Conservation (phyloP, 1,140 invertebrate species). For the Asobara japonica region DNA sequence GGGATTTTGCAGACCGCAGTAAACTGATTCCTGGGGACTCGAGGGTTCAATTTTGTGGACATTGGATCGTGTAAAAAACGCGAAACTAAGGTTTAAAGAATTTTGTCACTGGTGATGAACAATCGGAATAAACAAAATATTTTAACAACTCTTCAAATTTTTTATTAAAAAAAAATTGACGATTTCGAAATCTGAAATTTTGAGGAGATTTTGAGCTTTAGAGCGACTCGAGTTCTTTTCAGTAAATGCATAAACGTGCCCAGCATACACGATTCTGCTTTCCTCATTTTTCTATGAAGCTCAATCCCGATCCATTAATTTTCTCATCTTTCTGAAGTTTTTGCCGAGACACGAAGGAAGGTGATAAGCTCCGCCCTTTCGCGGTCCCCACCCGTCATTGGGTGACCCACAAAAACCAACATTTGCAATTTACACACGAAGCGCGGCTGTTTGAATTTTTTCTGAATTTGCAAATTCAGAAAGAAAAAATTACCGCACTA, state of each 20-base stretch:
- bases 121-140: too few relatives aligned
- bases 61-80: background rate
- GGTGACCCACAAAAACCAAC: background rate
- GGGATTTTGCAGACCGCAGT: background rate
- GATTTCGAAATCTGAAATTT: too few relatives aligned
- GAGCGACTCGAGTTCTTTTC: too few relatives aligned
- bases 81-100: background rate
- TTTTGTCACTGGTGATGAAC: background rate
- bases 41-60: constrained; percentile 6
- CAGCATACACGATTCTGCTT: background rate
- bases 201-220: too few relatives aligned
- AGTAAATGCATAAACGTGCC: background rate
- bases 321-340: background rate
- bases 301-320: background rate
- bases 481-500: background rate
- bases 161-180: too few relatives aligned
- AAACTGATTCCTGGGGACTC: background rate
- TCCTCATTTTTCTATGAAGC: background rate
- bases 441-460: constrained; percentile 4
- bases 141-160: too few relatives aligned
- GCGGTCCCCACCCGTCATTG: background rate
- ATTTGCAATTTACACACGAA: constrained; percentile 14
- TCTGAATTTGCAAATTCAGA: background rate
- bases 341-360: background rate
- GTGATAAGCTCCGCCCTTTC: constrained; percentile 6